Base-by-base conservation (phyloP, 1,140 invertebrate genomes). In the Pogonomyrmex barbatus region DNA sequence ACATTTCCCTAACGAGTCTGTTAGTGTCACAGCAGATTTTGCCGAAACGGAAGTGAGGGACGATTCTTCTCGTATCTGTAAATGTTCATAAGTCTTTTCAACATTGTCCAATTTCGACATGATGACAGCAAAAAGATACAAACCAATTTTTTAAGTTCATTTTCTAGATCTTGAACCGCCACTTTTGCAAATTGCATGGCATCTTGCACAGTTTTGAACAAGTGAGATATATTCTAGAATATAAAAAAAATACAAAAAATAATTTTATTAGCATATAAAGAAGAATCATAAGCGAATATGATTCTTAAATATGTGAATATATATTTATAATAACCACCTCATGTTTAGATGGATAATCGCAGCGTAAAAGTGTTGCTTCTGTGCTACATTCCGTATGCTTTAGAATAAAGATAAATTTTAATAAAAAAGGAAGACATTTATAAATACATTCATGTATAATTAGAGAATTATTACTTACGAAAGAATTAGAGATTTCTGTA, bases 121-220 rank as follows among this genome's bases (percentile, higher is more conserved):
- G 12, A 84, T 67, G 33, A 70, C 8, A n/a, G 8, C 10, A 50
- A 70, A 14, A n/a, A 56, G 10, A 73, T 87, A 93, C 91, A 87
- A 76, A 94, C 93, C 88, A 92, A 77, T 82, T 81, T 89, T 85
- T 92, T 94, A 58, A 94, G 45, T 78, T 90, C 89, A 85, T 77
- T 84, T 84, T 90, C 82, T 86, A 94, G 56, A 42, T 93, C 92
- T 87, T 90, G 85, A 24, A 94, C 85, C 30, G 88, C 76, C 84
- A 24, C 77, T 92, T 91, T 92, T 79, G 91, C 88, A 78, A 87
- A 88, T 65, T 89, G 88, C 83, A 94, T 91, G 45, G 84, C 85
- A 50, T 90, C 90, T 84, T 93, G 91, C 39, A 93, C 73, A 8
- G 56, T 88, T 89, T 93, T 94, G 42, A 94, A 92, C 10, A 91